phyloP scores from a whole-genome alignment of 2,888 invertebrate species.

The Ormyrus nitidulus region DNA sequence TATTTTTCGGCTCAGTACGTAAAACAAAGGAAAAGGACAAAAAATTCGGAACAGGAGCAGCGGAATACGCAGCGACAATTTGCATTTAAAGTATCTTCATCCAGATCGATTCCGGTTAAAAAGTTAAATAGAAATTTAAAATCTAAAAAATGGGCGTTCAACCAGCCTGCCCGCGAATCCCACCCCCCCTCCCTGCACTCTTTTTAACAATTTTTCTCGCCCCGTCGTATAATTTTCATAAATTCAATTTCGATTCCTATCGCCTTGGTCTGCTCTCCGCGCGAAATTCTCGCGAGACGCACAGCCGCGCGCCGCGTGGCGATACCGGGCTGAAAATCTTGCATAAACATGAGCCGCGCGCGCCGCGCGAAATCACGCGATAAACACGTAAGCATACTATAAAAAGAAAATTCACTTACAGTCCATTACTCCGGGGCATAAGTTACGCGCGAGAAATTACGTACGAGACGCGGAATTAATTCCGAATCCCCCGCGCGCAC shows the following conservation, averaged over 20 bases:
- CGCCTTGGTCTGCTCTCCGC: neutral
- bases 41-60: neutral
- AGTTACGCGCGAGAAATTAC: neutral
- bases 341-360: conserved; percentile 27
- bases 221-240: neutral
- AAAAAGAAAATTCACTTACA: conserved; percentile 36
- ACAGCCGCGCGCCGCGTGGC: neutral
- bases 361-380: conserved; percentile 29
- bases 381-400: conserved; percentile 24
- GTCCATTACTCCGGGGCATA: neutral
- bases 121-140: conserved; percentile 35
- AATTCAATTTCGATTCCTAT: conserved; percentile 33
- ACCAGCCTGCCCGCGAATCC: neutral
- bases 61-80: neutral
- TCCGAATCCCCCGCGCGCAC: conserved; percentile 1
- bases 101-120: conserved; percentile 8
- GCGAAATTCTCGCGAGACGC: conserved; percentile 11
- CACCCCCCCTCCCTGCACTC: too few species aligned
- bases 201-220: too few species aligned
- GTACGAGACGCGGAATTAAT: conserved; percentile 6
- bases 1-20: neutral
- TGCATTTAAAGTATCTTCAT: conserved; percentile 17
- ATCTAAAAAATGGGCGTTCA: neutral
- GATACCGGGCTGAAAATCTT: neutral
- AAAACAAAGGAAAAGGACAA: neutral